A percentile compares a stretch with the other conserved stretches of the same genome.
Evolutionary conservation across 2,797 vertebrate genomes (phyloP).

Genomic region (Etheostoma perlongum): DNA sequence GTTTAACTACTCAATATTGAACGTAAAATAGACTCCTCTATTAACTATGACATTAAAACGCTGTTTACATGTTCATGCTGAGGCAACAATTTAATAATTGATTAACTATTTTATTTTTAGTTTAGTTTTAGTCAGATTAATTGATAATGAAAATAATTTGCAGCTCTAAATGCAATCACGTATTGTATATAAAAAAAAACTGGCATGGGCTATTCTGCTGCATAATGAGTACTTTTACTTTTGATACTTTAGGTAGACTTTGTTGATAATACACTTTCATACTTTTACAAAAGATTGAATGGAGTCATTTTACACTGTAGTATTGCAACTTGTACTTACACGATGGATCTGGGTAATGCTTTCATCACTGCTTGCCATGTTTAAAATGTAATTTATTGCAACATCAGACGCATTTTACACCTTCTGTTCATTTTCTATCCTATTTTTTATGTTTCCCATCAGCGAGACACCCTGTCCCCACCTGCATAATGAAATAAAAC

Average conservation of each 20-base stretch:
- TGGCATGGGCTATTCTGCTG: not conserved
- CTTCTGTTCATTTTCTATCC: constrained; percentile 11
- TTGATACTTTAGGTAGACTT: not conserved
- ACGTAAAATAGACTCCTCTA: not conserved
- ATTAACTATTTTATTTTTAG: not conserved
- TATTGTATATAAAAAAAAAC: not conserved
- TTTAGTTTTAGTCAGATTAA: not conserved
- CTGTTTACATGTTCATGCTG: not conserved
- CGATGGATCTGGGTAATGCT: not conserved
- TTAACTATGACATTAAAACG: not conserved
- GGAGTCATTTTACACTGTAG: not conserved
- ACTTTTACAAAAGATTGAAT: not conserved
- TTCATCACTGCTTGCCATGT: not conserved
- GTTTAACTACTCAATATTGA: not conserved
- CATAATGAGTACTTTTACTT: not conserved
- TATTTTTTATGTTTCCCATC: constrained; percentile 16
- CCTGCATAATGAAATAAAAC: constrained; percentile 30
- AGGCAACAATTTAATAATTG: not conserved
- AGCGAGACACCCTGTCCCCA: constrained; percentile 25
- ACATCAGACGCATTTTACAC: constrained; percentile 3
- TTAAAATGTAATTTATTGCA: constrained; percentile 1
- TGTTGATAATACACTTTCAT: not conserved
- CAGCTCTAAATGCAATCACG: not conserved
- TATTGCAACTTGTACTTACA: not conserved
- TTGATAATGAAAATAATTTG: not conserved